Evolutionary conservation across 30 jellyfish, hydroid and myxozoan species (phyloP).

Genomic region (Mastigias papua): DNA sequence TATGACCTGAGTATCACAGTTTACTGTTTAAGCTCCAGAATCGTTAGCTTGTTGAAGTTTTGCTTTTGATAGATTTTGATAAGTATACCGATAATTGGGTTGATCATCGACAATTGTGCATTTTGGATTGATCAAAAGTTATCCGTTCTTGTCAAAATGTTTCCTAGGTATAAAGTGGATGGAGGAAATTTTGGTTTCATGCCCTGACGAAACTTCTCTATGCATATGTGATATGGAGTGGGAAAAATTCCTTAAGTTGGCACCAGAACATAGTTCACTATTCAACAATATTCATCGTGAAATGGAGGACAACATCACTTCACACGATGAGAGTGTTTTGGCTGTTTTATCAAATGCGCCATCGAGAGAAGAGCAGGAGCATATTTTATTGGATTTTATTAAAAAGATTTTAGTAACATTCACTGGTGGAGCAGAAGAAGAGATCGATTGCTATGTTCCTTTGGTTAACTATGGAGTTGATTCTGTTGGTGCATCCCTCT

Average conservation of each 20-base stretch:
- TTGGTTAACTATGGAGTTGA: conserved; percentile 68
- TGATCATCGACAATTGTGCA: neutral
- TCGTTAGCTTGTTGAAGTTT: no score
- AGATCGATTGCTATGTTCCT: conserved; percentile 63
- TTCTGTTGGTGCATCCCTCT: conserved; percentile 68
- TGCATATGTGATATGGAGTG: conserved; percentile 69
- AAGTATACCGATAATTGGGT: no score
- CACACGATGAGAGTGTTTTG: conserved; percentile 2
- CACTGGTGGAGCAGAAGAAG: conserved; percentile 71
- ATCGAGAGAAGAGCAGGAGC: conserved; percentile 43
- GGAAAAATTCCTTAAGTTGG: conserved; percentile 3
- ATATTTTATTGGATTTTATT: conserved; percentile 1
- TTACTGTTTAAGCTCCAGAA: no score
- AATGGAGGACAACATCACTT: neutral
- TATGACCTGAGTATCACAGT: no score
- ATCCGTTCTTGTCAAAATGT: no score
- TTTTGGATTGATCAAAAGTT: no score
- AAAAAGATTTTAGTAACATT: conserved; percentile 34
- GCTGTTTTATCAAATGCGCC: conserved; percentile 9
- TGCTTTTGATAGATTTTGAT: no score
- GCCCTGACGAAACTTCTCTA: conserved; percentile 19
- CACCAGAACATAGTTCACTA: neutral
- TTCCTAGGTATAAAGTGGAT: conserved; percentile 63
- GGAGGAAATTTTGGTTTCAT: conserved; percentile 42
- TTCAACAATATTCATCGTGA: conserved; percentile 2